phyloP scores from a whole-genome alignment of 92 coral and sea anemone genomes.

The Montipora capitata region DNA sequence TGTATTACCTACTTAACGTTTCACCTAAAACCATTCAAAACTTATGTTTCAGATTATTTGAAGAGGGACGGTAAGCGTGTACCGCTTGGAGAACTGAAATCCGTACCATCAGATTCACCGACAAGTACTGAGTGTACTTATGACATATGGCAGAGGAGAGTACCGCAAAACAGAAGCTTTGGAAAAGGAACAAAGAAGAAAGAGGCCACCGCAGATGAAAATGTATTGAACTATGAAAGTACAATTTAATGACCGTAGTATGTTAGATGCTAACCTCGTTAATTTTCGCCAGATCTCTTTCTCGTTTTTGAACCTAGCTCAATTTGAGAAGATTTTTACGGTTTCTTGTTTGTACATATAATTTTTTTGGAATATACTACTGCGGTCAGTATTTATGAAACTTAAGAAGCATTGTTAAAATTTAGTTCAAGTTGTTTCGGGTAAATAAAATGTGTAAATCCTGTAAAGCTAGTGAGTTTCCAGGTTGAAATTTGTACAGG shows the following conservation, averaged over 20 bases:
- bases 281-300: too few relatives aligned
- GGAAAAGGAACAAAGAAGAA: constrained; percentile 73
- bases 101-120: constrained; percentile 57
- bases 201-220: constrained; percentile 25
- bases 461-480: neutral
- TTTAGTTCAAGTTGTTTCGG: too few relatives aligned
- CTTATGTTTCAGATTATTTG: constrained; percentile 21
- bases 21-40: too few relatives aligned
- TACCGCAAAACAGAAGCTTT: constrained; percentile 79
- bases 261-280: neutral
- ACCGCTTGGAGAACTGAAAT: constrained; percentile 70
- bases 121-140: constrained; percentile 76
- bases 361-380: too few relatives aligned
- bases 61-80: constrained; percentile 40
- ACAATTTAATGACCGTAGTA: constrained; percentile 53
- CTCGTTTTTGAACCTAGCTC: too few relatives aligned
- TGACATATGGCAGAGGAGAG: constrained; percentile 90
- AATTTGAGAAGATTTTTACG: too few relatives aligned
- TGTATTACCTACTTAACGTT: too few relatives aligned
- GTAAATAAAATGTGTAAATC: too few relatives aligned
- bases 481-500: neutral
- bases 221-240: constrained; percentile 75
- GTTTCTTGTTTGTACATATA: too few relatives aligned
- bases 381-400: too few relatives aligned
- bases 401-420: too few relatives aligned